Base-by-base conservation (phyloP, 2,888 invertebrate species). In the Pelosia muscerda region DNA sequence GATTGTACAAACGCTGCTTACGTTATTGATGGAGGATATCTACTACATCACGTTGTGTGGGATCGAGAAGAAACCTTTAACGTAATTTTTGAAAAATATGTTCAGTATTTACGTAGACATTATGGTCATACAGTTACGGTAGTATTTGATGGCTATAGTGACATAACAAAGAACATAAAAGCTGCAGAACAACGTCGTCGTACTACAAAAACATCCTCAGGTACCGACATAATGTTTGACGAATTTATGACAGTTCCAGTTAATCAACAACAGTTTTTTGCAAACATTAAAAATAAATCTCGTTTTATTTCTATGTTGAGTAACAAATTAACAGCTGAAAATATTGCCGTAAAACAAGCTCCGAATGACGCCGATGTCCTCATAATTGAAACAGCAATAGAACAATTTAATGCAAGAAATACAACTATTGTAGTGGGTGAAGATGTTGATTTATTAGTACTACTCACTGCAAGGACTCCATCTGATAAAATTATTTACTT, bases 41-140 rank as follows among this genome's bases (percentile, higher is more conserved):
- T 58, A 53, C 23, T 59, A 65, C 65, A 65, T n/a, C 65, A 11
- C 19, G 58, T 65, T 53, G 57, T 64, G 42, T 57, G 64, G 57
- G 56, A 64, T 64, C 22, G 42, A 11, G 64, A 64, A 42, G 64
- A 49, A 58, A 58, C 58, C 13, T 58, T 65, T 53, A 31, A 65
- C 28, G 54, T 54, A 25, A 62, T 62, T 54, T 68, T 58, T 49
- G 68, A 68, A 19, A 66, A 69, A 53, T 69, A 65, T 49, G 64
- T 71, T 65, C 66, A 78, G 67, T 78, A 72, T 56, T 4, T 66
- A 61, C 61, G 31, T 42, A 61, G 76, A 78, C 74, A 79, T 71
- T 80, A 59, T 74, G 79, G 74, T 71, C 42, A 25, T 23, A 68
- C 15, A 62, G 65, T 68, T 31, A 73, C n/a, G n/a, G n/a, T n/a